Evolutionary conservation across 2,888 invertebrate species (phyloP).

Genomic region (Cinara cedri): DNA sequence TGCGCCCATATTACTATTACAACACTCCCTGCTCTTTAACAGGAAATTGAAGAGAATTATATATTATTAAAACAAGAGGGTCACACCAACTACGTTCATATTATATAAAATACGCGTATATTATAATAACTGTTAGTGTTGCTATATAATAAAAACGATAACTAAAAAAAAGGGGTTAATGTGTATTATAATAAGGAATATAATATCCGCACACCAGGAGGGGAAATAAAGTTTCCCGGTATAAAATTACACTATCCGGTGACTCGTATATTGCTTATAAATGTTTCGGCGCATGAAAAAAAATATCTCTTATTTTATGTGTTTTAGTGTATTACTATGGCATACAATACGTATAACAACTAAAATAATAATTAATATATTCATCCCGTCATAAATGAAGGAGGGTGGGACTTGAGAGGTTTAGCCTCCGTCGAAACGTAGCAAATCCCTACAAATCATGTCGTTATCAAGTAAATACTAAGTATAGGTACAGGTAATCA

Average conservation of each 20-base stretch:
- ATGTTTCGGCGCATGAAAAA: background rate
- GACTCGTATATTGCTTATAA: constrained; percentile 28
- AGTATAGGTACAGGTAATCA: no score
- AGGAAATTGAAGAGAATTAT: constrained; percentile 22
- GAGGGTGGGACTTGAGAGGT: no score
- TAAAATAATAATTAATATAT: no score
- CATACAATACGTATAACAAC: no score
- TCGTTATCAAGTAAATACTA: no score
- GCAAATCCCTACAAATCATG: no score
- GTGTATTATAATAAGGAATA: background rate
- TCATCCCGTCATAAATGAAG: no score
- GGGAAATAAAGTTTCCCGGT: constrained; percentile 4
- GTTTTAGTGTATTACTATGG: no score
- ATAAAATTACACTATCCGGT: constrained; percentile 27
- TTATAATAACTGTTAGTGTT: background rate
- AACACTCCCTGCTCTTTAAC: no score
- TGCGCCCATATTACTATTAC: no score
- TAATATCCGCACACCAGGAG: background rate
- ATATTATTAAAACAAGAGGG: background rate
- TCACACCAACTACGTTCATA: background rate
- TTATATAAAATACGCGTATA: background rate
- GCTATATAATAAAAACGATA: constrained; percentile 1
- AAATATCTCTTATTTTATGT: no score
- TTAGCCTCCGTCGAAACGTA: no score
- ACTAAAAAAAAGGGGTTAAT: background rate